Evolutionary conservation across 2,888 invertebrate genomes (phyloP).

Genomic region (Eilema sororculum): DNA sequence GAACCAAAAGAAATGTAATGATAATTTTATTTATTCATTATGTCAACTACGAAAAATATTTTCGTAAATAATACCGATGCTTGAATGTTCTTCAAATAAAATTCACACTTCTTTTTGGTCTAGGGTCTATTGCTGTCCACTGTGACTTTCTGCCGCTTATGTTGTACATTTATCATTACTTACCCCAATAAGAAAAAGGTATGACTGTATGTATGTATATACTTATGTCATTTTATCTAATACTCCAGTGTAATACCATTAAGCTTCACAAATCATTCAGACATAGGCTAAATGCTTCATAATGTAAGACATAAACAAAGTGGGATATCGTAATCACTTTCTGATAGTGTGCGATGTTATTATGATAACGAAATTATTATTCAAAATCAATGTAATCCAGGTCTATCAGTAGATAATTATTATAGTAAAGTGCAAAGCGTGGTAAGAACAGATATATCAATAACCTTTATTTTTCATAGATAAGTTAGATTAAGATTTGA

Average conservation of each 20-base stretch:
- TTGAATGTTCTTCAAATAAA: not conserved
- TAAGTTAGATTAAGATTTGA: slow-evolving; percentile 29
- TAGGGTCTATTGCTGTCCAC: not conserved
- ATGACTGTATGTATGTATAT: no score
- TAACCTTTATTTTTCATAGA: slow-evolving; percentile 15
- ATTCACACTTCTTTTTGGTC: not conserved
- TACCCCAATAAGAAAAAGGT: not conserved
- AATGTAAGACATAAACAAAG: slow-evolving; percentile 1
- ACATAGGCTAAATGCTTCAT: not conserved
- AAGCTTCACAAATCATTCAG: not conserved
- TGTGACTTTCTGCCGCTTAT: not conserved
- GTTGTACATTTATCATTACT: not conserved
- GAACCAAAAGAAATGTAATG: slow-evolving; percentile 2
- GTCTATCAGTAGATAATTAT: slow-evolving; percentile 34
- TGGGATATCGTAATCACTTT: not conserved
- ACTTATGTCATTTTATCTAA: no score
- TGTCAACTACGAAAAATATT: not conserved
- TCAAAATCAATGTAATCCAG: slow-evolving; percentile 25
- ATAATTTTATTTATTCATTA: not conserved
- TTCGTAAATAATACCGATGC: not conserved
- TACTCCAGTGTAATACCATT: not conserved
- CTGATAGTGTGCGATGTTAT: not conserved
- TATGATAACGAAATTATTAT: slow-evolving; percentile 29
- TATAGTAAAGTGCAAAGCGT: slow-evolving; percentile 45
- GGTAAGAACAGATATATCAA: slow-evolving; percentile 32